Percentiles rank a stretch among this genome's conserved stretches.
Conservation (phyloP, 1,140 invertebrate genomes). For the Lepeophtheirus salmonis region DNA sequence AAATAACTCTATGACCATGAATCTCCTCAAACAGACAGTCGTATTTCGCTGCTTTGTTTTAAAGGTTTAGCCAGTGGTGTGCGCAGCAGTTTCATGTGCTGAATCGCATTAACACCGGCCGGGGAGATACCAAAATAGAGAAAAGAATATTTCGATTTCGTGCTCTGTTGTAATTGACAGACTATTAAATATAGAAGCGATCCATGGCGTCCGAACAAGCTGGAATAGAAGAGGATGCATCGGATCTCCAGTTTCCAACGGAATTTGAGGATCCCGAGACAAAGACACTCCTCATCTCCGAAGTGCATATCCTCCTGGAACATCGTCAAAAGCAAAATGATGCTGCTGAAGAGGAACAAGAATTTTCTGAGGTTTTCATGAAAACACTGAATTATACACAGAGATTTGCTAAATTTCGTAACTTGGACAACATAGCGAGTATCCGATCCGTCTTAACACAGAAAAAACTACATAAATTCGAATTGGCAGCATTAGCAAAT, state of each 20-base stretch:
- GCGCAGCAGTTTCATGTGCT: no score
- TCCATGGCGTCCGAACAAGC: neutral
- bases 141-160: no score
- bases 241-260: conserved; percentile 33
- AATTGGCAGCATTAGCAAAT: conserved; percentile 89
- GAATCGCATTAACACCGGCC: no score
- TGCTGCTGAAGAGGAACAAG: conserved; percentile 91
- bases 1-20: no score
- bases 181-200: no score
- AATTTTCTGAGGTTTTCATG: conserved; percentile 94
- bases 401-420: conserved; percentile 89
- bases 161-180: no score
- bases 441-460: conserved; percentile 79
- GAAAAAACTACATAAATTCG: conserved; percentile 96
- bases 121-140: no score
- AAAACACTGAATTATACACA: conserved; percentile 92
- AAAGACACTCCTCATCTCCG: conserved; percentile 83
- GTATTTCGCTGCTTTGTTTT: no score
- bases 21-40: no score
- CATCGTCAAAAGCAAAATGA: conserved; percentile 95
- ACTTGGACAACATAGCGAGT: conserved; percentile 88
- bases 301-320: conserved; percentile 92
- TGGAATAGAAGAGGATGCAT: conserved; percentile 35
- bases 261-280: conserved; percentile 86
- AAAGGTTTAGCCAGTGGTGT: no score